A percentile compares a stretch with the other conserved stretches of the same genome.
These are phyloP conservation scores for Dufourea novaeangliae DNA, from an alignment of 1,140 invertebrate genomes.

Conservation along the genomic window DNA sequence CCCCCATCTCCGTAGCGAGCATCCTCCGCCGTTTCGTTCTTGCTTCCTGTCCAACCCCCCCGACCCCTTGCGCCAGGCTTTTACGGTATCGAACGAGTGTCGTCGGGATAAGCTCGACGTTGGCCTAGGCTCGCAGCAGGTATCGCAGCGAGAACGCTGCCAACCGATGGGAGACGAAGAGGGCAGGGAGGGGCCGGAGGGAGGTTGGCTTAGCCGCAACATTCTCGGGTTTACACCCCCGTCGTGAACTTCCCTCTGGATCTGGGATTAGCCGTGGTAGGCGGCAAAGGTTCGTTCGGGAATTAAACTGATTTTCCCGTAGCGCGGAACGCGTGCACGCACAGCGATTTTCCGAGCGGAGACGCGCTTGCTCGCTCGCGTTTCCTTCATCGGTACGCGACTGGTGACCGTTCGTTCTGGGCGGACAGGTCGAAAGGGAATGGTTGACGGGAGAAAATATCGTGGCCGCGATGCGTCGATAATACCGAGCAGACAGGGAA, in stretches of 20 bases:
- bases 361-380: too few relatives aligned
- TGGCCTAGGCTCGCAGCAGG: conserved; percentile 51
- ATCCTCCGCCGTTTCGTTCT: conserved; percentile 51
- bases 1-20: conserved; percentile 20
- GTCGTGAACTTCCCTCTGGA: conserved; percentile 64
- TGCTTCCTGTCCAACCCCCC: conserved; percentile 42
- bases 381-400: not conserved
- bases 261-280: conserved; percentile 61
- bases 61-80: conserved; percentile 47
- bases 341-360: not conserved
- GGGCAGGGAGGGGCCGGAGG: not conserved
- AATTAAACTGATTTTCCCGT: conserved; percentile 62
- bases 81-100: conserved; percentile 66
- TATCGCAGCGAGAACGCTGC: conserved; percentile 32
- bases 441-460: not conserved
- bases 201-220: conserved; percentile 63
- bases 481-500: not conserved
- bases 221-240: conserved; percentile 67
- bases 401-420: not conserved
- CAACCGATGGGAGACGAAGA: conserved; percentile 17
- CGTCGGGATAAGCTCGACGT: conserved; percentile 57
- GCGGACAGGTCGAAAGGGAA: not conserved
- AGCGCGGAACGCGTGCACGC: conserved; percentile 13
- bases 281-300: conserved; percentile 53
- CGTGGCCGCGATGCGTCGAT: not conserved